Percentiles rank a stretch among this genome's conserved stretches.
Evolutionary conservation across 2,113 vertebrate species (phyloP).

Genomic region (Neogale vison): DNA sequence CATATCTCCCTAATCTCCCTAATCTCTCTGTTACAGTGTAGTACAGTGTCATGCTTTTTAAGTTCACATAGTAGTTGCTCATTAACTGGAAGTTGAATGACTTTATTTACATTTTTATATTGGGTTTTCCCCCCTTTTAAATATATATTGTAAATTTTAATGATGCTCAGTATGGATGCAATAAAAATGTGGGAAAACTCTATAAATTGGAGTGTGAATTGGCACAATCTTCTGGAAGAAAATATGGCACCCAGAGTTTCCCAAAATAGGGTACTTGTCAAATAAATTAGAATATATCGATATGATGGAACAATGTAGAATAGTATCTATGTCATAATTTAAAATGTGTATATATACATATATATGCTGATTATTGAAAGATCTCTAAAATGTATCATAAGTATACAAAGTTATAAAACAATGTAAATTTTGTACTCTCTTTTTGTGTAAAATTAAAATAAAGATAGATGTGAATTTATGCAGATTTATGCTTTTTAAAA

Average conservation of each 20-base stretch:
- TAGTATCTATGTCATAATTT: slow-evolving; percentile 13
- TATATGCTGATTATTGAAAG: slow-evolving; percentile 22
- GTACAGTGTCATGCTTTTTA: background rate
- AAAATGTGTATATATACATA: background rate
- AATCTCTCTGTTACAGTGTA: background rate
- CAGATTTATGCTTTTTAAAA: slow-evolving; percentile 73
- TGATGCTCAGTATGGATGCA: background rate
- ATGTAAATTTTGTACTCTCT: slow-evolving; percentile 52
- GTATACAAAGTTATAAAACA: slow-evolving; percentile 24
- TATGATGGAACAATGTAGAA: background rate
- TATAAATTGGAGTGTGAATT: slow-evolving; percentile 13
- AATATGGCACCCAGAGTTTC: slow-evolving; percentile 8
- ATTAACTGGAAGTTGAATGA: background rate
- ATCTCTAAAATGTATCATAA: background rate
- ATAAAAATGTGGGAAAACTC: slow-evolving; percentile 30
- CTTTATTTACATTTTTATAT: slow-evolving; percentile 16
- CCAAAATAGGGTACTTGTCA: slow-evolving; percentile 19
- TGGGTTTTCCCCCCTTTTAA: background rate
- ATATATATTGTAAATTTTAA: slow-evolving; percentile 32
- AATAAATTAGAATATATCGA: background rate
- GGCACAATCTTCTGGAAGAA: slow-evolving; percentile 53
- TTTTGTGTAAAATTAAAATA: slow-evolving; percentile 66
- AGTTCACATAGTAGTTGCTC: background rate
- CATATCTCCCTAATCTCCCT: background rate
- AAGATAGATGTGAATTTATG: slow-evolving; percentile 60